A percentile compares a stretch with the other conserved stretches of the same genome.
phyloP scores from a whole-genome alignment of 1,140 invertebrate species.

The Bombus confusus region DNA sequence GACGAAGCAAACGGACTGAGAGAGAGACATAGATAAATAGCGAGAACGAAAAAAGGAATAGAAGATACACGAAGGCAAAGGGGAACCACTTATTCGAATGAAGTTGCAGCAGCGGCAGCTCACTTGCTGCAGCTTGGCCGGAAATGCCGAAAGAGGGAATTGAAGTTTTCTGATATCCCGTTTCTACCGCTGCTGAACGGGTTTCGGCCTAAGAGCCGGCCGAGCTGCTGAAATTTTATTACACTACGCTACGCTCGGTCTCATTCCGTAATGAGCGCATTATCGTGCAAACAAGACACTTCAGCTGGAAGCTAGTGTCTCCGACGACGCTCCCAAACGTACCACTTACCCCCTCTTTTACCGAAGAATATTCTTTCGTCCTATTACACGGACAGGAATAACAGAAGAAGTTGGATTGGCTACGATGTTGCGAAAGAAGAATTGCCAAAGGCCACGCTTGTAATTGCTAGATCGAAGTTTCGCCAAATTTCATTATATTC shows the following conservation, averaged over 20 bases:
- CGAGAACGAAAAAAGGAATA: constrained; percentile 15
- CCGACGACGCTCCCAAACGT: neutral
- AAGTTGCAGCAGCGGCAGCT: constrained; percentile 50
- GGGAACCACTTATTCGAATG: constrained; percentile 74
- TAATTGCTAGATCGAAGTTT: constrained; percentile 34
- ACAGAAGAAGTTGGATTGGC: neutral
- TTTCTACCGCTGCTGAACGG: neutral
- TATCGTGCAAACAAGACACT: constrained; percentile 62
- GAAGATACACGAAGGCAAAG: constrained; percentile 46
- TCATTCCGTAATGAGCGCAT: constrained; percentile 61
- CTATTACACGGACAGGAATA: neutral
- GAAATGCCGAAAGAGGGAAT: constrained; percentile 64
- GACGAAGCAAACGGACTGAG: neutral
- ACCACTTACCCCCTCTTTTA: neutral
- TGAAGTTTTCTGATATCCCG: constrained; percentile 62
- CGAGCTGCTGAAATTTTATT: constrained; percentile 56
- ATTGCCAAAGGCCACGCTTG: neutral
- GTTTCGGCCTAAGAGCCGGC: constrained; percentile 41
- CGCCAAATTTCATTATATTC: neutral
- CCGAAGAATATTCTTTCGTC: constrained; percentile 27
- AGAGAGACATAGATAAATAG: constrained; percentile 45
- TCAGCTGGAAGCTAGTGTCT: constrained; percentile 6
- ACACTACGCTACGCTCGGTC: constrained; percentile 39
- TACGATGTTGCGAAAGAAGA: neutral
- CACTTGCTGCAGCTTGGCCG: constrained; percentile 19